Base-by-base conservation (phyloP, 37 sponge, comb jelly and placozoan species). In the Haliclona indistincta region DNA sequence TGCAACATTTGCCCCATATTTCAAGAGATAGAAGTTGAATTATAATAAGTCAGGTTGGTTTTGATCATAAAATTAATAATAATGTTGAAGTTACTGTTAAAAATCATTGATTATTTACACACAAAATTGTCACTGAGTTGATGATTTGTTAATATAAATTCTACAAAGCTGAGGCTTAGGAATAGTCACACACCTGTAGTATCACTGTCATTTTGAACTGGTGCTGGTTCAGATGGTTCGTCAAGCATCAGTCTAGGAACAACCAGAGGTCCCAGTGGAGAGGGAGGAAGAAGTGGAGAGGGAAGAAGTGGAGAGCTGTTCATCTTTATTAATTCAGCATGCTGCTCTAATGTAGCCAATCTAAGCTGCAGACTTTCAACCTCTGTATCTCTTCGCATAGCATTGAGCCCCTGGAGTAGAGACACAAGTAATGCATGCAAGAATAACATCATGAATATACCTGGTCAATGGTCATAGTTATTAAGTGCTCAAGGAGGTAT, bases 401-500 rank as follows among this genome's bases (percentile, higher is more conserved):
- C 86, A n/a, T 28, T 1, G 3, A 28, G 41, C 2, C 67, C 28
- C 38, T 7, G 25, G n/a, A n/a, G n/a, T n/a, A n/a, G n/a, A n/a
- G n/a, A n/a, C n/a, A n/a, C n/a, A n/a, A n/a, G n/a, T n/a, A n/a
- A n/a, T n/a, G n/a, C n/a, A n/a, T n/a, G n/a, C n/a, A n/a, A n/a
- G n/a, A n/a, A n/a, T n/a, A n/a, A n/a, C n/a, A n/a, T n/a, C n/a
- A n/a, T n/a, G n/a, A n/a, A n/a, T n/a, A n/a, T n/a, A n/a, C 95
- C 68, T 68, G 67, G 63, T 81, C 85, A 30, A 90, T 82, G 6
- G 84, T 69, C 66, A 87, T 73, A 44, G 84, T 78, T 42, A 95
- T 70, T 54, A 95, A 71, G 62, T 95, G 91, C 36, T 95, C 95
- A 66, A 95, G 76, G 13, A 95, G 74, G 70, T 95, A 95, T 68